A percentile compares a stretch with the other conserved stretches of the same genome.
phyloP scores from a whole-genome alignment of 2,888 invertebrate genomes.

The Dynastes grantii region DNA sequence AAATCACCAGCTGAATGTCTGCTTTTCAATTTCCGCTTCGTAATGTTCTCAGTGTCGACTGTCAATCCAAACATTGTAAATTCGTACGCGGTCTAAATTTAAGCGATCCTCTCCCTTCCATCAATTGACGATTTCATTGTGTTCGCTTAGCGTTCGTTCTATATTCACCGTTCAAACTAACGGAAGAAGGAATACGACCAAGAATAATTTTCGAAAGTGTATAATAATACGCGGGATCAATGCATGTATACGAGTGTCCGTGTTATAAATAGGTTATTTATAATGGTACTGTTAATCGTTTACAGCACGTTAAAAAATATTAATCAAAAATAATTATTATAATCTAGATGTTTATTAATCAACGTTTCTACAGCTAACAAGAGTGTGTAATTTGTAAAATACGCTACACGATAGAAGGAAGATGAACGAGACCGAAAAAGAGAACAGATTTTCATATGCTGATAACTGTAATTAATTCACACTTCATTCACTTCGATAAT shows the following conservation, averaged over 20 bases:
- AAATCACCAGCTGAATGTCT: conserved; percentile 60
- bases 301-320: conserved; percentile 23
- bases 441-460: conserved; percentile 34
- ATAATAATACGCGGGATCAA: too few species aligned
- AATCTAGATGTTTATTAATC: conserved; percentile 47
- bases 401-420: neutral
- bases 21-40: conserved; percentile 67
- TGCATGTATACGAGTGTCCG: neutral
- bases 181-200: neutral
- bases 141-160: neutral
- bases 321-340: conserved; percentile 47
- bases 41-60: conserved; percentile 59
- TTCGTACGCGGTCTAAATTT: conserved; percentile 46
- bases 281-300: conserved; percentile 10
- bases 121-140: conserved; percentile 46
- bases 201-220: conserved; percentile 10
- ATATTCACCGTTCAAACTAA: neutral
- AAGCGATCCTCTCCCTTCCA: conserved; percentile 28
- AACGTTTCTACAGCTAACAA: conserved; percentile 16
- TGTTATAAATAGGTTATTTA: conserved; percentile 20
- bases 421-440: conserved; percentile 31
- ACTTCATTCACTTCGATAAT: conserved; percentile 43
- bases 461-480: conserved; percentile 46
- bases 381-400: conserved; percentile 23
- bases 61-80: conserved; percentile 54